These are phyloP conservation scores for Silurus lanzhouensis DNA, from an alignment of 2,797 vertebrate species.

Conservation along the genomic window DNA sequence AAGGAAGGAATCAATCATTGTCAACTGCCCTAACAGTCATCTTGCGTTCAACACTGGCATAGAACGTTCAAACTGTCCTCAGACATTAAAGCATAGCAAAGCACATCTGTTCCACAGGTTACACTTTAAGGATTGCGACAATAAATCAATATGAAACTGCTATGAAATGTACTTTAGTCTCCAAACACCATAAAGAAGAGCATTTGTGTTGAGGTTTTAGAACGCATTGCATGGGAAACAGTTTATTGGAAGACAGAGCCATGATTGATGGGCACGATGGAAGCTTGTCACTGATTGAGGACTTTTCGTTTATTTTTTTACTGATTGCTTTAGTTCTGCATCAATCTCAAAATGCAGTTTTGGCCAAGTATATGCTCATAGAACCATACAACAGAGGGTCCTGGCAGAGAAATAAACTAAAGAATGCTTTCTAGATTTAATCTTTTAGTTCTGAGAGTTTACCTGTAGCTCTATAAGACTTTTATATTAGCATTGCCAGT, in stretches of 20 bases:
- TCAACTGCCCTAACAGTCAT: constrained; percentile 21
- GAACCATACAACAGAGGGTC: not conserved
- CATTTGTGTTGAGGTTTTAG: constrained; percentile 11
- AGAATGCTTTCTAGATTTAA: not conserved
- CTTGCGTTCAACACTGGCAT: constrained; percentile 5
- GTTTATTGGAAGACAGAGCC: not conserved
- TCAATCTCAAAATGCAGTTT: not conserved
- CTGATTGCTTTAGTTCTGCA: not conserved
- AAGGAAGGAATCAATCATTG: constrained; percentile 17
- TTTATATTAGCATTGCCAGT: not conserved
- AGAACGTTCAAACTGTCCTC: constrained; percentile 4
- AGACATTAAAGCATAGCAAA: constrained; percentile 21
- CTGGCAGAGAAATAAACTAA: not conserved
- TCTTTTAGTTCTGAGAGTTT: not conserved
- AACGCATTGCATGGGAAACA: constrained; percentile 20
- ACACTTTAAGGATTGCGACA: constrained; percentile 4
- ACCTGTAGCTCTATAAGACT: not conserved
- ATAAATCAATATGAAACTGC: constrained; percentile 12
- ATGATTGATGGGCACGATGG: not conserved
- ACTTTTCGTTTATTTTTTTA: not conserved
- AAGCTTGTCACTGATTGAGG: constrained; percentile 6
- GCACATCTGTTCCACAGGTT: constrained; percentile 28
- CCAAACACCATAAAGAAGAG: constrained; percentile 21
- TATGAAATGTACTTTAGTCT: constrained; percentile 15
- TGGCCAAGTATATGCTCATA: not conserved